phyloP scores from a whole-genome alignment of 2,113 vertebrate genomes.

The Delphinapterus leucas region DNA sequence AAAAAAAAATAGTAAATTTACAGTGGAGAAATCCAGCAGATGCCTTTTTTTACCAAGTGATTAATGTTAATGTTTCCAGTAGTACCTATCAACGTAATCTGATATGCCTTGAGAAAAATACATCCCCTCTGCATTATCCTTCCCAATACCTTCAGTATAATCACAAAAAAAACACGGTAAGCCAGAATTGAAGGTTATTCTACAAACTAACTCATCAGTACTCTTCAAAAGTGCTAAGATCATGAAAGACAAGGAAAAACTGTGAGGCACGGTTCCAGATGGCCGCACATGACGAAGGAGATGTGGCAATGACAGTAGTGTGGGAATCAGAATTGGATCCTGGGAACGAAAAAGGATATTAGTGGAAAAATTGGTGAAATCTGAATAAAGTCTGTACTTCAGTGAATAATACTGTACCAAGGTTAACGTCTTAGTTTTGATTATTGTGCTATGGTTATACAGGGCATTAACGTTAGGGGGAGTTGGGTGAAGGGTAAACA shows the following conservation, averaged over 20 bases:
- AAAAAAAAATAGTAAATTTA: neutral
- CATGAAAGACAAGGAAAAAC: neutral
- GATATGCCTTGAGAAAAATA: neutral
- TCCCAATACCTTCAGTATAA: neutral
- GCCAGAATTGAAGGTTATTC: neutral
- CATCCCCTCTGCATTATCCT: neutral
- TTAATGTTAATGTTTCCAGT: neutral
- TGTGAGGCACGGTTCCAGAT: neutral
- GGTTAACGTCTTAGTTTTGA: neutral
- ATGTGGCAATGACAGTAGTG: neutral
- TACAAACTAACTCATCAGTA: neutral
- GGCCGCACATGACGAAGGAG: neutral
- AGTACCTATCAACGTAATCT: neutral
- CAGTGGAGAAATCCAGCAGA: neutral
- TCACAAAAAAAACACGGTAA: neutral
- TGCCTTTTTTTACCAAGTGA: neutral
- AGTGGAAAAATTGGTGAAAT: neutral
- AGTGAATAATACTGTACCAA: neutral
- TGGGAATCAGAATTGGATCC: neutral
- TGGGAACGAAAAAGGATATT: neutral
- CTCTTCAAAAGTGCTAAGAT: neutral
- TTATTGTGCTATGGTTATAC: neutral
- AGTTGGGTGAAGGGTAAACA: neutral
- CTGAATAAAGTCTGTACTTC: neutral
- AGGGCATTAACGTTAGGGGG: neutral